Evolutionary conservation across 2,113 vertebrate species (phyloP), one percentile per base, ranked within the genome.

Genomic region (Saguinus midas): DNA sequence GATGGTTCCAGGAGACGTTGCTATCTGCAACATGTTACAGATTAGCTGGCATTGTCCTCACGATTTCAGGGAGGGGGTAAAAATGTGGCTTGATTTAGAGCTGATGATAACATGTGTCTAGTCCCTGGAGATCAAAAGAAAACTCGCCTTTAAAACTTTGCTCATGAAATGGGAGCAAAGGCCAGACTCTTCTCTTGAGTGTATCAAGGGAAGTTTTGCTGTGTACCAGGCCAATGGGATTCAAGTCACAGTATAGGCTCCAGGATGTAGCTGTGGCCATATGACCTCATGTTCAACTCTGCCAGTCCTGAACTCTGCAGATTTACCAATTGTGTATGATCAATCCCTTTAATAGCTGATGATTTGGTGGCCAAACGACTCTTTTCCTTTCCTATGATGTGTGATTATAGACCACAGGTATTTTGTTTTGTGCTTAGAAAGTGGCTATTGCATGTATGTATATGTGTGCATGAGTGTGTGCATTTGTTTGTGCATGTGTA

Each of bases 31-130:
- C 57, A 35, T 96, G 84, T 97, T 91, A 81, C 45, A 61, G 61
- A 94, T 97, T 97, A 97, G 70, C 80, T 27, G 48, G 32, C n/a
- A 11, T 16, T 92, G 52, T 95, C 91, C 84, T 96, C 45, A 20
- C 58, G 87, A 40, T 95, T 87, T 90, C 80, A 90, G 58, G 43
- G 61, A 97, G 70, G 89, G 84, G 81, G 40, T 55, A 75, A 70
- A 94, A 98, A 95, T 93, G 90, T 98, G 96, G 96, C 94, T 97
- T 97, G 92, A 97, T 97, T 97, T 98, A 97, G 80, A 94, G 90
- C 78, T 80, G 92, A 96, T 95, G 96, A 96, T 95, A 95, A 88
- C 92, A 81, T 93, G 73, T 96, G 90, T 96, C 95, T 97, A 94
- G 87, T 97, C 68, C 76, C 18, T 87, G 68, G 57, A 97, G 97